Conservation (phyloP, 2,888 invertebrate genomes). For the Spilosoma lubricipeda region DNA sequence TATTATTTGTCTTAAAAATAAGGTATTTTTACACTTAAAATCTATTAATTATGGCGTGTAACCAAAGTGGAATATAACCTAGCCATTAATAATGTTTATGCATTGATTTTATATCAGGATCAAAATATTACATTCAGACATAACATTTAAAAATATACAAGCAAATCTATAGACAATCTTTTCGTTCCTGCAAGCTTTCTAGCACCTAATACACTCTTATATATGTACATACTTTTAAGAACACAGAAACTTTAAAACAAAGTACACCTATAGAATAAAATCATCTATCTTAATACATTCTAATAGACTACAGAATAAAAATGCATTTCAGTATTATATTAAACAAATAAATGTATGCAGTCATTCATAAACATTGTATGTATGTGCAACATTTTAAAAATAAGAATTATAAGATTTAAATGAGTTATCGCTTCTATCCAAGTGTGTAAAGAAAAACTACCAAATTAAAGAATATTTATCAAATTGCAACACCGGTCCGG, state of each 20-base stretch:
- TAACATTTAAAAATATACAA: conserved; percentile 19
- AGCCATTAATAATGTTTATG: conserved; percentile 3
- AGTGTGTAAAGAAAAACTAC: neutral
- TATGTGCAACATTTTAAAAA: neutral
- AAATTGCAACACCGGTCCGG: neutral
- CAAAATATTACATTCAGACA: neutral
- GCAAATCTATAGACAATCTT: conserved; percentile 10
- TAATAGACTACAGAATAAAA: conserved; percentile 37
- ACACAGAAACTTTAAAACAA: conserved; percentile 22
- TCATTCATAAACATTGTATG: conserved; percentile 8
- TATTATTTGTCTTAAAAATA: conserved; percentile 5
- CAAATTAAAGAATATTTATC: neutral
- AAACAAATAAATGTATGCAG: conserved; percentile 34
- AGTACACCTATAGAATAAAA: conserved; percentile 33
- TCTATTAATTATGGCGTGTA: conserved; percentile 4
- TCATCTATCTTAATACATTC: conserved; percentile 23
- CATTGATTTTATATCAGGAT: conserved; percentile 2
- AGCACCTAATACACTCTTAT: conserved; percentile 19
- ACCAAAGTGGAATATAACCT: conserved; percentile 2
- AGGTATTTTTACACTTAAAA: conserved; percentile 4
- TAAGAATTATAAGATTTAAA: neutral
- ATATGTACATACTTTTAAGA: conserved; percentile 26
- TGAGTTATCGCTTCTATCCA: neutral
- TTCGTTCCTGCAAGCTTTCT: conserved; percentile 11
- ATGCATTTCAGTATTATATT: conserved; percentile 42